These are phyloP conservation scores for Erythrolamprus reginae DNA, from an alignment of 2,113 vertebrate species.

Conservation along the genomic window DNA sequence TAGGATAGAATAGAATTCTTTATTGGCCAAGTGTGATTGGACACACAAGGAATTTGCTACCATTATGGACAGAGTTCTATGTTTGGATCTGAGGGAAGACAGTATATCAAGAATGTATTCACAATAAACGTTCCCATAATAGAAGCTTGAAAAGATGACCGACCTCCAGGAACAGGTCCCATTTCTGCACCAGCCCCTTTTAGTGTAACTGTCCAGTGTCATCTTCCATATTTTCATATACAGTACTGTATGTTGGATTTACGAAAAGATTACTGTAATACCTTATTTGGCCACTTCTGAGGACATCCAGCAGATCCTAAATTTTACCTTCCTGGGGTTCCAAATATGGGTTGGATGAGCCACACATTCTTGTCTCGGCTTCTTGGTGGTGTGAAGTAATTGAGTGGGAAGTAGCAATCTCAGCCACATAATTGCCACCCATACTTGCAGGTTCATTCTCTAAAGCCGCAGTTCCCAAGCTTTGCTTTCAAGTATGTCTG, in stretches of 20 bases:
- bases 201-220: not conserved
- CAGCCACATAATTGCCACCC: not conserved
- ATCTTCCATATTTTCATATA: not conserved
- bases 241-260: not conserved
- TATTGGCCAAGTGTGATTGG: too few species aligned
- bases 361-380: not conserved
- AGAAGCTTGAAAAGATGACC: not conserved
- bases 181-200: not conserved
- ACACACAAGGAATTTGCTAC: too few species aligned
- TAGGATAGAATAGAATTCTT: too few species aligned
- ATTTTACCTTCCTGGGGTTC: too few species aligned
- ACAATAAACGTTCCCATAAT: too few species aligned
- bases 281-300: not conserved
- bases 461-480: not conserved
- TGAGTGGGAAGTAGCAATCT: not conserved
- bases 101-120: not conserved
- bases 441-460: not conserved
- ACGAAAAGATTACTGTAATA: not conserved
- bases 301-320: not conserved
- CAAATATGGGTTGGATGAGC: not conserved
- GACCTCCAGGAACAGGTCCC: not conserved
- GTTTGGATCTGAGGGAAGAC: not conserved
- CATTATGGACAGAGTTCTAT: not conserved
- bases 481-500: not conserved
- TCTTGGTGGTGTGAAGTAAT: not conserved